phyloP scores from a whole-genome alignment of 2,113 vertebrate species.

The Pyxicephalus adspersus region DNA sequence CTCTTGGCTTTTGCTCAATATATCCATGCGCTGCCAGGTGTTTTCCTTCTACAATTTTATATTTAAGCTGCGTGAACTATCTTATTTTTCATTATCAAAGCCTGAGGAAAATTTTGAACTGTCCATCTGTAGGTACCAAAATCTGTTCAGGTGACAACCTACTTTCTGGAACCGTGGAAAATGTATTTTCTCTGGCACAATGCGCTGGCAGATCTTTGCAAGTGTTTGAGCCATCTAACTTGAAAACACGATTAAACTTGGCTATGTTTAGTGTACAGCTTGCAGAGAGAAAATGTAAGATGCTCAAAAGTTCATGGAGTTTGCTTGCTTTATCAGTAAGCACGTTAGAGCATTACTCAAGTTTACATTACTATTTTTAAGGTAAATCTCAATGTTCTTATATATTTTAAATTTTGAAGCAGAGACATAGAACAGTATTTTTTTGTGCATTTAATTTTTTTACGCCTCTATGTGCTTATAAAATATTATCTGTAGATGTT shows the following conservation, averaged over 20 bases:
- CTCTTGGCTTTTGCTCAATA: constrained; percentile 21
- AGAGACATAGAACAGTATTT: no score
- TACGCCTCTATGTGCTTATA: no score
- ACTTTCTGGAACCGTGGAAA: constrained; percentile 2
- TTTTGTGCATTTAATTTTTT: no score
- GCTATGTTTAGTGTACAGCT: background rate
- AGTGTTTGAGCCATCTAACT: background rate
- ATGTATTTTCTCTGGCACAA: background rate
- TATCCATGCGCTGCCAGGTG: constrained; percentile 27
- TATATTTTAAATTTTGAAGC: no score
- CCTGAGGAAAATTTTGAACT: constrained; percentile 20
- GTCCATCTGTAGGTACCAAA: constrained; percentile 44
- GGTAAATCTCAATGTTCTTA: no score
- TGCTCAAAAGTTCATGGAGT: background rate
- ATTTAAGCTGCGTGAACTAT: background rate
- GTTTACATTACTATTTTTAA: no score
- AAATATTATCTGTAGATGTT: no score
- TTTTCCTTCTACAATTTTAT: constrained; percentile 6
- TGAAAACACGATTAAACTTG: constrained; percentile 18
- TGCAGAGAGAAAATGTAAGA: background rate
- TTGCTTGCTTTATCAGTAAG: no score
- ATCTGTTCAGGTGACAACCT: constrained; percentile 8
- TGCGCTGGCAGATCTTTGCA: background rate
- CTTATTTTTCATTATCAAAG: constrained; percentile 23
- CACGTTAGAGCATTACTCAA: no score